Percentiles rank a stretch among this genome's conserved stretches.
Evolutionary conservation across 1,140 invertebrate genomes (phyloP).

Genomic region (Temnothorax curvispinosus): DNA sequence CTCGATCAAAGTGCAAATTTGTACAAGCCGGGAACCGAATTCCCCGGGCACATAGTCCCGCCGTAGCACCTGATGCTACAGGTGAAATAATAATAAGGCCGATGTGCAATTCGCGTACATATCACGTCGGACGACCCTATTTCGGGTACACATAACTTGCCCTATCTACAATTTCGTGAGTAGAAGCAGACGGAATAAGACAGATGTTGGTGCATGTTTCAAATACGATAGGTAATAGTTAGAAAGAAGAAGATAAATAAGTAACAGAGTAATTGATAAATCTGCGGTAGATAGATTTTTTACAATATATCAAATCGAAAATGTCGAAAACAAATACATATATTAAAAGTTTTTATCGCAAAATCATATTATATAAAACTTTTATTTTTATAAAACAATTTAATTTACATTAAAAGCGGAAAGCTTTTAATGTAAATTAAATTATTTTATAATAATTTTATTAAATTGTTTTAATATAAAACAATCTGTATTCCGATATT

Average conservation of each 20-base stretch:
- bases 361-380: too few species aligned
- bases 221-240: neutral
- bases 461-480: too few species aligned
- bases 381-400: too few species aligned
- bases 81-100: conserved; percentile 53
- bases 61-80: conserved; percentile 52
- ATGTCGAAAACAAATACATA: neutral
- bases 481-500: too few species aligned
- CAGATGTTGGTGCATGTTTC: neutral
- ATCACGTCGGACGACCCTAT: conserved; percentile 3
- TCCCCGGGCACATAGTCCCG: neutral
- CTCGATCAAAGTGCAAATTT: conserved; percentile 63
- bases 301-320: neutral
- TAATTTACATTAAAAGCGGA: too few species aligned
- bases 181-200: neutral
- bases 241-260: neutral
- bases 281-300: neutral
- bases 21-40: conserved; percentile 28
- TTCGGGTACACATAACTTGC: neutral
- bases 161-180: neutral
- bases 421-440: too few species aligned
- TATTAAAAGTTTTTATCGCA: too few species aligned
- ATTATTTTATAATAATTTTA: too few species aligned
- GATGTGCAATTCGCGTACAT: conserved; percentile 31
- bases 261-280: neutral